phyloP scores from a whole-genome alignment of 1,140 invertebrate genomes.

The Agrilus planipennis region DNA sequence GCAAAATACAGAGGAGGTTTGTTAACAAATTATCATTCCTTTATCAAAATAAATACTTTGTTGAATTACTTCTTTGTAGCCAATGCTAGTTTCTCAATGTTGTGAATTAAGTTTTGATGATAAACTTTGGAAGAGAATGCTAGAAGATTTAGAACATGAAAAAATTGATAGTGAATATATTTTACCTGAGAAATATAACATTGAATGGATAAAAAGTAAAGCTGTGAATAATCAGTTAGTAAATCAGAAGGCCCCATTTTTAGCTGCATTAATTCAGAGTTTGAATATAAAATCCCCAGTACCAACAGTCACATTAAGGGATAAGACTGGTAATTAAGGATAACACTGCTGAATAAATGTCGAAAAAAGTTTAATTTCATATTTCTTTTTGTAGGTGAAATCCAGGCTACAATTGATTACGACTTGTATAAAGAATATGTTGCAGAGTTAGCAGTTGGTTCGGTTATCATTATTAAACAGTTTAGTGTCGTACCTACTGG shows the following conservation, averaged over 20 bases:
- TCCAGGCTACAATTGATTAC: conserved; percentile 9
- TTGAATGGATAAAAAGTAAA: conserved; percentile 7
- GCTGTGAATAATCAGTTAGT: conserved; percentile 1
- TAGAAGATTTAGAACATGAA: conserved; percentile 1
- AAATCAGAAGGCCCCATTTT: conserved; percentile 11
- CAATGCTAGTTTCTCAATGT: conserved; percentile 9
- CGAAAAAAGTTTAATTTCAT: background rate
- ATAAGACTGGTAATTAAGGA: conserved; percentile 5
- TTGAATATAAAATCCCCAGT: conserved; percentile 3
- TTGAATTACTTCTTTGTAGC: background rate
- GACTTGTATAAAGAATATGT: conserved; percentile 6
- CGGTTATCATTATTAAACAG: conserved; percentile 9
- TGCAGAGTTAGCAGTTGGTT: conserved; percentile 1
- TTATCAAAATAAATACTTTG: too few species aligned
- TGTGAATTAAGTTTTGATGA: conserved; percentile 3
- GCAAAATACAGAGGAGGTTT: too few species aligned
- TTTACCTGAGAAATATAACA: conserved; percentile 4
- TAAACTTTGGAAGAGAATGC: conserved; percentile 4
- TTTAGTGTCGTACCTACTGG: conserved; percentile 7
- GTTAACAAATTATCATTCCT: too few species aligned
- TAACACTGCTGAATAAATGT: background rate
- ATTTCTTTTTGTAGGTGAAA: conserved; percentile 1
- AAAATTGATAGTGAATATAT: background rate
- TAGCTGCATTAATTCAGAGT: conserved; percentile 9
- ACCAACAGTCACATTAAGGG: conserved; percentile 4